A percentile compares a stretch with the other conserved stretches of the same genome.
Evolutionary conservation across 2,888 invertebrate genomes (phyloP).

Genomic region (Meghimatium bilineatum): DNA sequence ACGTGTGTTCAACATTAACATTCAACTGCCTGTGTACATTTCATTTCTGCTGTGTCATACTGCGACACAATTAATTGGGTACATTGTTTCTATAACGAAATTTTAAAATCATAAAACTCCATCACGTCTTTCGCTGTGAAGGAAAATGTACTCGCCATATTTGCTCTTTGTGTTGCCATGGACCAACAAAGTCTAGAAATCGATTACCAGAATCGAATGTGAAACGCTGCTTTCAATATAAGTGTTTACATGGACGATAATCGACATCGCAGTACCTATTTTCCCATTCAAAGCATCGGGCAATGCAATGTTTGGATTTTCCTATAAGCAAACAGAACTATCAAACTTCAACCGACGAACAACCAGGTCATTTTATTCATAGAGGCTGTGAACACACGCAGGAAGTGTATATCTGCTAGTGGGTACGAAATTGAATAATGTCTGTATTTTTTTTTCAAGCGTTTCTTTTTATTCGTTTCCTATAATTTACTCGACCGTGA

Average conservation of each 20-base stretch:
- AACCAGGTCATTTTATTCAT: background rate
- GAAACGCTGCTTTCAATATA: background rate
- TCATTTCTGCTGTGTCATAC: too few relatives aligned
- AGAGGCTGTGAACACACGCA: background rate
- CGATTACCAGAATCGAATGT: conserved; percentile 9
- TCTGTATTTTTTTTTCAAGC: too few relatives aligned
- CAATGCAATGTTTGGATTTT: conserved; percentile 4
- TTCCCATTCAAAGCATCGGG: background rate
- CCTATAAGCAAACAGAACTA: background rate
- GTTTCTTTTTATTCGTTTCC: too few relatives aligned
- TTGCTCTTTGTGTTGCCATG: conserved; percentile 1
- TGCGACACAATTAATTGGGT: too few relatives aligned
- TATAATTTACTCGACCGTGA: too few relatives aligned
- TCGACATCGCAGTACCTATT: background rate
- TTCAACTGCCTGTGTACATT: too few relatives aligned
- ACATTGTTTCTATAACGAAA: too few relatives aligned
- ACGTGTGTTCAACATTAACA: too few relatives aligned
- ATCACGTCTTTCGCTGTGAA: too few relatives aligned
- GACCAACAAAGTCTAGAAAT: background rate
- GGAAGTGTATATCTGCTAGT: too few relatives aligned
- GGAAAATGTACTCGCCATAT: background rate
- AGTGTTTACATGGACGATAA: background rate
- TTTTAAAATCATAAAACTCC: too few relatives aligned
- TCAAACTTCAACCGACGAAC: background rate
- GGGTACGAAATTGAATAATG: too few relatives aligned